These are phyloP conservation scores for Brachyptera risi DNA, from an alignment of 2,888 invertebrate species.

Conservation along the genomic window DNA sequence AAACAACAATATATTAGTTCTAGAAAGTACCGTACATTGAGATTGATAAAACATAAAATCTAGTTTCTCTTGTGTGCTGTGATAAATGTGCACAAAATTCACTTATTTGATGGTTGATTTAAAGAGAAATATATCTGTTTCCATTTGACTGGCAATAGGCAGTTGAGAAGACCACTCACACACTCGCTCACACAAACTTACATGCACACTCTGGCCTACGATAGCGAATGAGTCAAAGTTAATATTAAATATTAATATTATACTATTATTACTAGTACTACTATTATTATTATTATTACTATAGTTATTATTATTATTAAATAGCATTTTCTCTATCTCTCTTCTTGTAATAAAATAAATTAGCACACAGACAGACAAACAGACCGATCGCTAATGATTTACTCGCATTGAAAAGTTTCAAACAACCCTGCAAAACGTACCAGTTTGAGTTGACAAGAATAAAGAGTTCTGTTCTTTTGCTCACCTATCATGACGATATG, in stretches of 20 bases:
- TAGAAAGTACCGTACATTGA: not conserved
- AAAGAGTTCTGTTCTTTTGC: constrained; percentile 20
- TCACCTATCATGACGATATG: constrained; percentile 11
- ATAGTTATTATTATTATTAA: not conserved
- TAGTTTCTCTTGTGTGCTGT: not conserved
- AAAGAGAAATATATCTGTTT: too few species aligned
- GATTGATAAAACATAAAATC: constrained; percentile 1
- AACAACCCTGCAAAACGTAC: too few species aligned
- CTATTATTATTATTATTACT: too few species aligned
- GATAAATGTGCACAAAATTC: not conserved
- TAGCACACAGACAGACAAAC: constrained; percentile 28
- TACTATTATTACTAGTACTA: too few species aligned
- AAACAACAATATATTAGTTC: not conserved
- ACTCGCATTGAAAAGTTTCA: not conserved
- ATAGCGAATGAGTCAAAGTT: constrained; percentile 18
- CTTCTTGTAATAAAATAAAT: constrained; percentile 33
- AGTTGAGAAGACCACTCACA: not conserved
- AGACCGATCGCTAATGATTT: not conserved
- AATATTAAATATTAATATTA: constrained; percentile 30
- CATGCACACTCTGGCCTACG: constrained; percentile 13
- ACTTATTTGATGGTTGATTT: too few species aligned
- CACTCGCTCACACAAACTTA: too few species aligned
- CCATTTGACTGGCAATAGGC: not conserved
- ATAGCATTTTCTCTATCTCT: constrained; percentile 21
- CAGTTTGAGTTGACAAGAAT: too few species aligned